Evolutionary conservation across 2,888 invertebrate genomes (phyloP), one percentile per base, ranked within the genome.

Genomic region (Cephus rjabovi): DNA sequence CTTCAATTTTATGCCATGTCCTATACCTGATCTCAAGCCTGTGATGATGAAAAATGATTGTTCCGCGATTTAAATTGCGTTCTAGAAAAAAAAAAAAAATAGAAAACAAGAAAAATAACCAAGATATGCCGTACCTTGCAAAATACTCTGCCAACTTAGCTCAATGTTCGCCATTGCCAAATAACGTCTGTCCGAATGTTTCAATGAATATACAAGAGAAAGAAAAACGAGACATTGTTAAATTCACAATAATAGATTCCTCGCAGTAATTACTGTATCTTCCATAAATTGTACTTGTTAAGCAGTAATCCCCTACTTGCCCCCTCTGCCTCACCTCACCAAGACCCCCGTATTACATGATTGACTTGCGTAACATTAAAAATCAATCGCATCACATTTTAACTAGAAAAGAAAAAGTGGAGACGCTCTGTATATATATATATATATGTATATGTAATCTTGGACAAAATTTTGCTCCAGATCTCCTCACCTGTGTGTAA

Each of bases 11-110:
- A 85, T 83, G 85, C 84, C 85, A 86, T 82, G 83, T 84, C 81
- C 82, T 71, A 81, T 88, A 86, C 86, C 85, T 88, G 86, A 88
- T 88, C 84, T 86, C 83, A 81, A 83, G 85, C 82, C 87, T 89
- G 88, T 88, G 88, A 87, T 88, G 83, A 81, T 83, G 85, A 82
- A 79, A 80, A 83, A 78, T 83, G 75, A 81, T 73, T 76, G 77
- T 73, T 69, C 68, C 74, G 77, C 83, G 81, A 81, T 81, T 84
- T 81, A 82, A 79, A 77, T 85, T 86, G 81, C 81, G 79, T 85
- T 84, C 77, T 85, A 82, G 80, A 82, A 86, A 84, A 69, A 80
- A 75, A 12, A 69, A 80, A 75, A 12, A 12, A 37, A 4, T 30
- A 37, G 12, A 12, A 37, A 40, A 15, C 4, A 4, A 4, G 4